Conservation (phyloP, 2,113 vertebrate species). For the Gobiocypris rarus region DNA sequence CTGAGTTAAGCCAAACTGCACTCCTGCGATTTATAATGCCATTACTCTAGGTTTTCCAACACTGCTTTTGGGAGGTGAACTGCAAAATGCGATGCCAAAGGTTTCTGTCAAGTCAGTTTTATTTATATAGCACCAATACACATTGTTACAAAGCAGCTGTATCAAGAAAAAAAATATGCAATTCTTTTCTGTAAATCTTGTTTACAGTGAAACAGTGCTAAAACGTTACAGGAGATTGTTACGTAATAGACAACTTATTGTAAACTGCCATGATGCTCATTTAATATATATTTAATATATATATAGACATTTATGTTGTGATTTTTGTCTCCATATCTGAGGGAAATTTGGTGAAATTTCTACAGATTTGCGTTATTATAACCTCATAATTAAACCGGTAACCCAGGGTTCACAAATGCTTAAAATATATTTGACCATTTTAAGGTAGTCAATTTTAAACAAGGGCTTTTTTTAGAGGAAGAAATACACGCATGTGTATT, state of each 20-base stretch:
- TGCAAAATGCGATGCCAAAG: background rate
- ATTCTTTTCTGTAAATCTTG: too few species aligned
- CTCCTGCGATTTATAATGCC: background rate
- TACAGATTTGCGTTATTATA: background rate
- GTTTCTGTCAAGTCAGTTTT: background rate
- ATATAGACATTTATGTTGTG: background rate
- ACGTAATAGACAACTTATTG: background rate
- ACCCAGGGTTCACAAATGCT: too few species aligned
- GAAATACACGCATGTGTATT: background rate
- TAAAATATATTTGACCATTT: background rate
- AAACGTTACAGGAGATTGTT: background rate
- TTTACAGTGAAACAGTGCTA: background rate
- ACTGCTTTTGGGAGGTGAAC: background rate
- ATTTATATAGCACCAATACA: too few species aligned
- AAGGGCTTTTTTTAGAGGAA: background rate
- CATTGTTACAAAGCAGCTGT: too few species aligned
- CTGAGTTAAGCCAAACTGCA: background rate
- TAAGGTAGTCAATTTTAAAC: background rate
- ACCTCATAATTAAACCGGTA: too few species aligned
- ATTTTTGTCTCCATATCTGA: background rate
- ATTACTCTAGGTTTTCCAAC: background rate
- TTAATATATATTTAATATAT: background rate
- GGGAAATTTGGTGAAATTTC: background rate
- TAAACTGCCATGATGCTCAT: background rate
- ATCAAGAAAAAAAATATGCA: too few species aligned